A percentile compares a stretch with the other conserved stretches of the same genome.
Conservation (phyloP, 2,113 vertebrate species). For the Callithrix jacchus region DNA sequence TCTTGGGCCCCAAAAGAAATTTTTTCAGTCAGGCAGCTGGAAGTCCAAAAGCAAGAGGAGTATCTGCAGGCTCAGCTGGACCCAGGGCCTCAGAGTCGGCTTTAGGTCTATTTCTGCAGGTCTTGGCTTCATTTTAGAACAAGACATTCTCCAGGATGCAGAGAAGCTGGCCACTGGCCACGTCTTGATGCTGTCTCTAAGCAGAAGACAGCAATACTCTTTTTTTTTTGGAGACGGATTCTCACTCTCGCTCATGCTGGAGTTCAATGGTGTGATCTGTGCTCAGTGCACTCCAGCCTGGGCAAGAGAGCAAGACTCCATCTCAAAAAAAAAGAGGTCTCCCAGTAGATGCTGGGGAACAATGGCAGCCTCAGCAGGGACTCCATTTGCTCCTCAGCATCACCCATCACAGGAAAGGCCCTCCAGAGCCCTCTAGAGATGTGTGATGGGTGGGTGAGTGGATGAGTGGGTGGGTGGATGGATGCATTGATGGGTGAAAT, state of each 20-base stretch:
- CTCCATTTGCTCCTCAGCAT: neutral
- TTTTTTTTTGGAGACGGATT: neutral
- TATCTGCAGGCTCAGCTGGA: neutral
- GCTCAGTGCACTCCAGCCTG: no score
- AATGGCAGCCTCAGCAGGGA: neutral
- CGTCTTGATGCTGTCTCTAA: neutral
- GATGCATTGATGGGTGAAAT: no score
- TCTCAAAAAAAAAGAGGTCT: neutral
- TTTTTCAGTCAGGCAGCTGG: neutral
- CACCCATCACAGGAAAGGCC: fast-evolving
- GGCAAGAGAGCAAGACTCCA: no score
- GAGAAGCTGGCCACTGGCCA: neutral
- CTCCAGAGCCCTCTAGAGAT: neutral
- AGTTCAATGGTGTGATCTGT: neutral
- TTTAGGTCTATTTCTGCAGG: neutral
- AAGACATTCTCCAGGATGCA: neutral
- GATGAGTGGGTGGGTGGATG: no score
- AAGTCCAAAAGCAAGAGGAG: neutral
- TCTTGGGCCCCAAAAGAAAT: neutral
- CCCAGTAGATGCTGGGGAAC: neutral
- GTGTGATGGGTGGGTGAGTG: no score
- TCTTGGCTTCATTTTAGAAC: neutral
- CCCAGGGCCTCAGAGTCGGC: neutral
- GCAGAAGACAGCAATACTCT: neutral
- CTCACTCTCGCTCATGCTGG: neutral